Conservation (phyloP, 2,113 vertebrate species). For the Propithecus coquereli region DNA sequence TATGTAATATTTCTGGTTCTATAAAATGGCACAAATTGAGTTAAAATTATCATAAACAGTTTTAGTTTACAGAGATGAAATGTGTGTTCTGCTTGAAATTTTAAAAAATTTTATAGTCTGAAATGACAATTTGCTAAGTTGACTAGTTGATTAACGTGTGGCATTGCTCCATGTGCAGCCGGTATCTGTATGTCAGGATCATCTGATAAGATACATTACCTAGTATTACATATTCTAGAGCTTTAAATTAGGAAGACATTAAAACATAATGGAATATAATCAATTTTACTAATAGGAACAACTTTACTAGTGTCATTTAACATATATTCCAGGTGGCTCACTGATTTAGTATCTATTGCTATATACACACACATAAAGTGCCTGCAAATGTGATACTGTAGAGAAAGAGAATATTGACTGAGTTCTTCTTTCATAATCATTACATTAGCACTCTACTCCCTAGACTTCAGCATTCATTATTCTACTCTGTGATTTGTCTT, state of each 20-base stretch:
- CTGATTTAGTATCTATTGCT: slow-evolving; percentile 37
- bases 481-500: slow-evolving; percentile 22
- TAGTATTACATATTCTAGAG: slow-evolving; percentile 59
- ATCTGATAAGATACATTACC: slow-evolving; percentile 63
- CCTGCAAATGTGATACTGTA: slow-evolving; percentile 39
- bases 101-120: background rate
- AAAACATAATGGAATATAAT: slow-evolving; percentile 55
- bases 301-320: slow-evolving; percentile 48
- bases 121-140: background rate
- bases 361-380: slow-evolving; percentile 23
- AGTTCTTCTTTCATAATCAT: slow-evolving; percentile 33
- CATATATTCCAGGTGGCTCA: slow-evolving; percentile 56
- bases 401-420: background rate
- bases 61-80: background rate
- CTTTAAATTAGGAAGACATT: slow-evolving; percentile 70
- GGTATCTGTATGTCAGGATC: slow-evolving; percentile 29
- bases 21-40: background rate
- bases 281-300: slow-evolving; percentile 59
- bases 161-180: background rate
- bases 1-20: background rate
- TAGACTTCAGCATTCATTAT: slow-evolving; percentile 29
- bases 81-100: background rate
- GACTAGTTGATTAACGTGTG: background rate
- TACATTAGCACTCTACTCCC: slow-evolving; percentile 23
- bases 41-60: background rate